Conservation (phyloP, 2,113 vertebrate species). For the Entosphenus tridentatus region DNA sequence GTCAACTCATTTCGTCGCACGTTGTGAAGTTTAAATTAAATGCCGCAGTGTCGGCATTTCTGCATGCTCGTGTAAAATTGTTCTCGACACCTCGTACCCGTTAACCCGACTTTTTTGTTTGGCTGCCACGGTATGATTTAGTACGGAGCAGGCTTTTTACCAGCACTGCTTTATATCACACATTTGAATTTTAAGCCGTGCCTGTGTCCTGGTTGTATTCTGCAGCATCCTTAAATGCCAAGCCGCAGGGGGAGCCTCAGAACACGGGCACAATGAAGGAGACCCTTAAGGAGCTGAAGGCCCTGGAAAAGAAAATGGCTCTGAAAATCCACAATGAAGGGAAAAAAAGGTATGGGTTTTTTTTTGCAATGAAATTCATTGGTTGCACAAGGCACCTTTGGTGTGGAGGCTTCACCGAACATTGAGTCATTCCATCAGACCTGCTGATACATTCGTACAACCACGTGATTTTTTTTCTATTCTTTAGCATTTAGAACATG, state of each 20-base stretch:
- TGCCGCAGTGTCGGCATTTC: too few species aligned
- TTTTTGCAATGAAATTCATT: too few species aligned
- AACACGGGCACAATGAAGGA: constrained; percentile 47
- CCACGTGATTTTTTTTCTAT: background rate
- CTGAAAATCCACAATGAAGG: constrained; percentile 67
- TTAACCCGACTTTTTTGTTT: constrained; percentile 15
- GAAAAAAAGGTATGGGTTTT: constrained; percentile 41
- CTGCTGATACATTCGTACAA: background rate
- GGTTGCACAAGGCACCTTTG: background rate
- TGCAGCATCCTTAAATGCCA: constrained; percentile 21
- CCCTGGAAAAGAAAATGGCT: constrained; percentile 93
- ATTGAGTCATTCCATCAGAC: background rate
- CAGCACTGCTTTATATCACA: too few species aligned
- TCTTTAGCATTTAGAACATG: background rate
- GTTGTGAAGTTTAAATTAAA: too few species aligned
- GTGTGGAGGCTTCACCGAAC: background rate
- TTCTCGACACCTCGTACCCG: constrained; percentile 11
- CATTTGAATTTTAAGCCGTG: too few species aligned
- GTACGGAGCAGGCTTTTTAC: constrained; percentile 16
- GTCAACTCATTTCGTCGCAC: too few species aligned
- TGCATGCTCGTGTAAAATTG: too few species aligned
- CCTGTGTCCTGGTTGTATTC: constrained; percentile 1
- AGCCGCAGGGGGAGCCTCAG: constrained; percentile 21
- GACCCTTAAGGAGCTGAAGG: constrained; percentile 70
- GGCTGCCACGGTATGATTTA: constrained; percentile 16